These are phyloP conservation scores for Drosophila paulistorum DNA, from an alignment of 1,140 invertebrate genomes.

Conservation along the genomic window DNA sequence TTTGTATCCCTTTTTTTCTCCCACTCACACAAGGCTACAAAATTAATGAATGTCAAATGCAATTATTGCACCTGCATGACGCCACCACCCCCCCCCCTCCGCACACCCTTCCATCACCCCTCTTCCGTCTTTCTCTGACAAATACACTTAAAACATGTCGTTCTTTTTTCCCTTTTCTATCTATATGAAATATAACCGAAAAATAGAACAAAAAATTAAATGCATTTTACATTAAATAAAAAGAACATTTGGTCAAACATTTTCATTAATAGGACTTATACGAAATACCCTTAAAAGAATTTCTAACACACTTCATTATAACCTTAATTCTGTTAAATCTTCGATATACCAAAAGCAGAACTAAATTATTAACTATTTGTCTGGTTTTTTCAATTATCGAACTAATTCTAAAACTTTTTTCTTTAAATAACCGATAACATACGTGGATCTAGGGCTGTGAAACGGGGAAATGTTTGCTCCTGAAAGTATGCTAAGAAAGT, in stretches of 20 bases:
- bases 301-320: not conserved
- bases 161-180: conserved; percentile 6
- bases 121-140: not conserved
- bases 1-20: not conserved
- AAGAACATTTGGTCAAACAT: not conserved
- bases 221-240: not conserved
- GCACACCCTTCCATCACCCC: not conserved
- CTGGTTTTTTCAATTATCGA: too few relatives aligned
- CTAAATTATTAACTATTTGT: too few relatives aligned
- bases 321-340: too few relatives aligned
- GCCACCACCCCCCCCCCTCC: not conserved
- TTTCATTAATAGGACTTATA: not conserved
- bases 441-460: too few relatives aligned
- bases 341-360: too few relatives aligned
- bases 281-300: not conserved
- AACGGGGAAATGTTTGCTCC: too few relatives aligned
- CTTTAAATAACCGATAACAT: too few relatives aligned
- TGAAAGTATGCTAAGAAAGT: too few relatives aligned
- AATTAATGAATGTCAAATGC: conserved; percentile 76
- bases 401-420: too few relatives aligned
- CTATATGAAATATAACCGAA: not conserved
- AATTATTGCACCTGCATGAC: conserved; percentile 75
- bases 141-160: conserved; percentile 20
- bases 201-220: not conserved
- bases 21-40: conserved; percentile 28